These are phyloP conservation scores for Phyllotis vaccarum DNA, from an alignment of 2,797 vertebrate genomes.

Conservation along the genomic window DNA sequence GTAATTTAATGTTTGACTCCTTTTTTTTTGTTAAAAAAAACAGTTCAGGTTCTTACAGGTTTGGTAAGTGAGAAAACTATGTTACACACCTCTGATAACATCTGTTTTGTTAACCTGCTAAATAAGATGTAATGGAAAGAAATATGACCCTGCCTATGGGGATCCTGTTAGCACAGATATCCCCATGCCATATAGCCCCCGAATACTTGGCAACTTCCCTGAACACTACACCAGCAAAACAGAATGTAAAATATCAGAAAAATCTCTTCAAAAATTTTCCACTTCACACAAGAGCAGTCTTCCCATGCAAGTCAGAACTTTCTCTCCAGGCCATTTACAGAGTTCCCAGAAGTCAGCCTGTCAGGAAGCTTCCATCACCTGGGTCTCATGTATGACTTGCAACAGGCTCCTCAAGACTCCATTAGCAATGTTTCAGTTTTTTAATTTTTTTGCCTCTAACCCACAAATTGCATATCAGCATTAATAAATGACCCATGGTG, in stretches of 20 bases:
- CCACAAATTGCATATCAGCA: not conserved
- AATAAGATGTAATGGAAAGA: not conserved
- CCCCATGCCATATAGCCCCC: not conserved
- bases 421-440: not conserved
- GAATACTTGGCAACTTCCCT: not conserved
- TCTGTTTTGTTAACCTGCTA: constrained; percentile 20
- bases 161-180: not conserved
- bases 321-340: not conserved
- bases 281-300: not conserved
- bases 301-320: not conserved
- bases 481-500: not conserved
- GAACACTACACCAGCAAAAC: not conserved
- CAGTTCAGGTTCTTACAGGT: not conserved
- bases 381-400: not conserved
- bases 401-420: not conserved
- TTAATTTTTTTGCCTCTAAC: not conserved
- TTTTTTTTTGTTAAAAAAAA: not conserved
- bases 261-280: not conserved
- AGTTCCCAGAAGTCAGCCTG: not conserved
- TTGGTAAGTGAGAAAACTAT: not conserved
- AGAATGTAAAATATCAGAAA: not conserved
- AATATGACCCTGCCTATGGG: not conserved
- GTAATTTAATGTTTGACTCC: not conserved
- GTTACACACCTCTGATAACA: constrained; percentile 5
- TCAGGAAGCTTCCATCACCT: not conserved